These are phyloP conservation scores for Anodontia alba DNA, from an alignment of 2,888 invertebrate genomes.

Conservation along the genomic window DNA sequence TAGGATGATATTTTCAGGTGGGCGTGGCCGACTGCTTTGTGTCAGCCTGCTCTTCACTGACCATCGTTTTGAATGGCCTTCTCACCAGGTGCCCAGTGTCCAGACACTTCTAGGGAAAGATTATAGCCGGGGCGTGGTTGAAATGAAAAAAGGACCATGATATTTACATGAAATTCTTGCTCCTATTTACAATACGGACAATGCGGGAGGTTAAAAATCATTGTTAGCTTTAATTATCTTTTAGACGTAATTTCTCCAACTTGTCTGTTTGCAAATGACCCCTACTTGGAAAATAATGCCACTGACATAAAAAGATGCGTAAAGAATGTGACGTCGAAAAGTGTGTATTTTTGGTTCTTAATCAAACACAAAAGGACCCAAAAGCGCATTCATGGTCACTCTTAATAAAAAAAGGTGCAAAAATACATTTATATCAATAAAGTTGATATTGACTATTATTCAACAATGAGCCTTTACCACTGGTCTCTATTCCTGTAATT, in stretches of 20 bases:
- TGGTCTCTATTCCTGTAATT: constrained; percentile 3
- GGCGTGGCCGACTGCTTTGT: background rate
- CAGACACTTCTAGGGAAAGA: constrained; percentile 1
- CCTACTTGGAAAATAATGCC: background rate
- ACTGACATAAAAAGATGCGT: constrained; percentile 15
- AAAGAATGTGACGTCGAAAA: background rate
- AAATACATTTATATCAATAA: constrained; percentile 18
- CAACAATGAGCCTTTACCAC: background rate
- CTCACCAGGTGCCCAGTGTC: constrained; percentile 10
- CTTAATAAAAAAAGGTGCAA: constrained; percentile 5
- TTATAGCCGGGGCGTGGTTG: constrained; percentile 3
- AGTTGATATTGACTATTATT: constrained; percentile 17
- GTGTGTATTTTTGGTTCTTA: background rate
- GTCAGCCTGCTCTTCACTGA: background rate
- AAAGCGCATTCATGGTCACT: constrained; percentile 1
- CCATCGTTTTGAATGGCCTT: background rate
- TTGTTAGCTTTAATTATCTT: constrained; percentile 1
- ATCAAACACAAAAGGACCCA: background rate
- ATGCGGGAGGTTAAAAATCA: constrained; percentile 8
- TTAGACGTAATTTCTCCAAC: constrained; percentile 17
- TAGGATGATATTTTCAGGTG: background rate
- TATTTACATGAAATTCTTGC: constrained; percentile 1
- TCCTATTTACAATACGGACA: constrained; percentile 5
- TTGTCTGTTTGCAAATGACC: constrained; percentile 7
- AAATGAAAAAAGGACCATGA: background rate